Base-by-base conservation (phyloP, 2,113 vertebrate genomes). In the Centropus bengalensis region DNA sequence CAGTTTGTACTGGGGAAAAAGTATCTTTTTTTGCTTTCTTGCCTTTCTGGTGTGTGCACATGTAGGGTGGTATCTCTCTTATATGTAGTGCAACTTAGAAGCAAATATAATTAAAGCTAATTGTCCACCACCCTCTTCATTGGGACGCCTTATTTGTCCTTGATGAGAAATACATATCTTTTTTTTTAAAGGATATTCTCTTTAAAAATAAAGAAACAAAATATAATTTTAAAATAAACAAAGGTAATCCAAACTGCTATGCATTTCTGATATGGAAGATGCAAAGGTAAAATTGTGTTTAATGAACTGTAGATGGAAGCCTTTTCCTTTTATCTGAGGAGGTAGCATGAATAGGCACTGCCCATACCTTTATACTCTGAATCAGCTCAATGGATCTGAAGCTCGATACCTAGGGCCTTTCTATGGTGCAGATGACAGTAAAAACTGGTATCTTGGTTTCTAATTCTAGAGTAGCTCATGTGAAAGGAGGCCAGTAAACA, bases 301-400 rank as follows among this genome's bases (percentile, higher is more conserved):
- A 52, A 88, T 40, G 82, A 87, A 75, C 76, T 93, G 56, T 80
- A 78, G 84, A 86, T 54, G 78, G 96, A 95, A 95, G 28, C 47
- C 55, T 95, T 93, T 84, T 94, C 89, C 58, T 94, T 85, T 71
- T 54, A 36, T 62, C 59, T 4, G 32, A 75, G 20, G 58, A 76
- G 42, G 15, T 1, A 7, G 27, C 18, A n/a, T 18, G 28, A 88
- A 33, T 33, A 87, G 63, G 45, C n/a, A 49, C 18, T 52, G 60
- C 10, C 11, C 8, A 3, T n/a, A 18, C 9, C 42, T 74, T 8
- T 44, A 59, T 79, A 26, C 14, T 44, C 28, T 13, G 26, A 44
- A 16, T 51, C 13, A n/a, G 44, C 14, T 54, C 17, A 36, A 5
- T 12, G 28, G 45, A 64, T 24, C 13, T 67, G 18, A 67, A 71